phyloP scores from a whole-genome alignment of 2,797 vertebrate species.

The Limosa lapponica region DNA sequence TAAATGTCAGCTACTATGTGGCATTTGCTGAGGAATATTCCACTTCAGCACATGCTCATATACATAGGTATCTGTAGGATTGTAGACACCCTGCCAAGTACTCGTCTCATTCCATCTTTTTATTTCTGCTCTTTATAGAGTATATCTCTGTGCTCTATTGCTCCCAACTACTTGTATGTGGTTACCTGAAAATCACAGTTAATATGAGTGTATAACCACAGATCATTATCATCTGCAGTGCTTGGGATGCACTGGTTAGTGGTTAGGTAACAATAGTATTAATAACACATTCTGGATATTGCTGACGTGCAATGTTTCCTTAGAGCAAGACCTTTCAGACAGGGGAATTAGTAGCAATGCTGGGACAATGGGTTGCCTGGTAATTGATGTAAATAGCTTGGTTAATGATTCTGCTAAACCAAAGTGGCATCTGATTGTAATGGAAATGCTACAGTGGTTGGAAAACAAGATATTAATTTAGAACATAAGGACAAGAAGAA shows the following conservation, averaged over 20 bases:
- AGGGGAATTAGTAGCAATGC: not conserved
- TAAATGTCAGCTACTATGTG: not conserved
- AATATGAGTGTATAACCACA: not conserved
- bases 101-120: not conserved
- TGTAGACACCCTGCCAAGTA: not conserved
- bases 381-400: conserved; percentile 41
- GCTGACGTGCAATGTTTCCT: not conserved
- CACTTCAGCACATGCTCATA: not conserved
- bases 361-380: not conserved
- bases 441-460: conserved; percentile 42
- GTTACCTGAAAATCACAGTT: not conserved
- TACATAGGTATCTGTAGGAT: not conserved
- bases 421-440: conserved; percentile 48
- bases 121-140: not conserved
- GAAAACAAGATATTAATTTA: conserved; percentile 70
- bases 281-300: not conserved
- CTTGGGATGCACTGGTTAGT: not conserved
- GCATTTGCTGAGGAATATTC: not conserved
- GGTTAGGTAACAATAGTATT: not conserved
- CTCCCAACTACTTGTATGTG: not conserved
- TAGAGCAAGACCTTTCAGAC: not conserved
- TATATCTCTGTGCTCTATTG: not conserved
- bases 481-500: conserved; percentile 62
- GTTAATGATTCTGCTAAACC: conserved; percentile 48
- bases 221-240: not conserved